phyloP scores from a whole-genome alignment of 1,140 invertebrate species.

The Drosophila busckii region DNA sequence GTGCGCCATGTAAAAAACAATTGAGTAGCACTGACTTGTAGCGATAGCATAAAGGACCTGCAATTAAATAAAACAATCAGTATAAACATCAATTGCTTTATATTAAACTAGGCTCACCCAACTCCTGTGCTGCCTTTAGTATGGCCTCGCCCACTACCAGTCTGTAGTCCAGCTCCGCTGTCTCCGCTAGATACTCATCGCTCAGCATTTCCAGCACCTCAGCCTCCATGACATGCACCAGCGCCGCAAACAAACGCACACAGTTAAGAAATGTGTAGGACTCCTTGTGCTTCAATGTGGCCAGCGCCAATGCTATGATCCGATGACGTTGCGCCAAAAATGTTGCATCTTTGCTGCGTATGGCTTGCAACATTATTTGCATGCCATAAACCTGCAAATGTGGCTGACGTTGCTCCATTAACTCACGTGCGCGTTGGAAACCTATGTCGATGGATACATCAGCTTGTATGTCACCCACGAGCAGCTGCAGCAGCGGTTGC shows the following conservation, averaged over 20 bases:
- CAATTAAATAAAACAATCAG: slow-evolving; percentile 9
- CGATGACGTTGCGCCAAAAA: slow-evolving; percentile 56
- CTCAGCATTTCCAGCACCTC: slow-evolving; percentile 66
- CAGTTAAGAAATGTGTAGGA: slow-evolving; percentile 76
- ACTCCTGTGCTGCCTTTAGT: slow-evolving; percentile 83
- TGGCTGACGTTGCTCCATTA: slow-evolving; percentile 53
- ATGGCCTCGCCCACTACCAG: slow-evolving; percentile 90
- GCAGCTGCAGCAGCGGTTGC: slow-evolving; percentile 16
- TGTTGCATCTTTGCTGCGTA: slow-evolving; percentile 42
- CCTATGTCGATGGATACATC: not conserved
- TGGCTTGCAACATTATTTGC: slow-evolving; percentile 52
- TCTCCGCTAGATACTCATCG: slow-evolving; percentile 66
- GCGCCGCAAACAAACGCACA: slow-evolving; percentile 58
- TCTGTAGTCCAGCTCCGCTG: slow-evolving; percentile 69
- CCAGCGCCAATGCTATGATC: slow-evolving; percentile 60
- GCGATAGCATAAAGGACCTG: slow-evolving; percentile 84
- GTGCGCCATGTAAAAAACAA: slow-evolving; percentile 83
- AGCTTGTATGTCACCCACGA: slow-evolving; percentile 14
- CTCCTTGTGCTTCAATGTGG: slow-evolving; percentile 57
- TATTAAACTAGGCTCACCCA: slow-evolving; percentile 81
- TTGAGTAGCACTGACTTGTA: slow-evolving; percentile 85
- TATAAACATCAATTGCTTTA: not conserved
- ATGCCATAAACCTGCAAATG: slow-evolving; percentile 74
- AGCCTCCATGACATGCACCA: slow-evolving; percentile 60
- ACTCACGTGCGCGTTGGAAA: slow-evolving; percentile 52